Base-by-base conservation (phyloP, 1,140 invertebrate genomes). In the Mamestra configurata region DNA sequence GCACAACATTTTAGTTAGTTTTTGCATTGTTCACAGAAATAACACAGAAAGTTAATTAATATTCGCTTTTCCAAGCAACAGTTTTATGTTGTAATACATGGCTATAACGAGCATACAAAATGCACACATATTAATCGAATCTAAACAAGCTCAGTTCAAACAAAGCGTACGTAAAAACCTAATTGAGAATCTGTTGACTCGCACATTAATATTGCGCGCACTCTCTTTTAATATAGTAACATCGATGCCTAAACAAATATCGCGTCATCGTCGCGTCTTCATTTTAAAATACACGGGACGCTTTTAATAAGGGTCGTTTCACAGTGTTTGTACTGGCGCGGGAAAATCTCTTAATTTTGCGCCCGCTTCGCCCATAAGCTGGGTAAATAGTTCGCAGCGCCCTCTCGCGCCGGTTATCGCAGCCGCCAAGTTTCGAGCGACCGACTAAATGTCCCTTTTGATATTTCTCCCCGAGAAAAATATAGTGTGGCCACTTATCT, bases 301-400 rank as follows among this genome's bases (percentile, higher is more conserved):
- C 77, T 80, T 90, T 89, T 89, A 93, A 90, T 92, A 93, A 92
- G 89, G 89, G 89, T 88, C 86, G 89, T 88, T 89, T 79, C 83
- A 80, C 83, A 84, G 83, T 92, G 90, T 92, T 91, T 91, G 85
- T 88, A 85, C 82, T 87, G 83, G 81, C 82, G 80, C 84, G 79
- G 82, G 77, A 84, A 77, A 90, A 93, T 92, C 90, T 92, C 90
- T 93, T 92, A 92, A 93, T 93, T 93, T 93, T 77, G 86, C 89
- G 80, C 86, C 81, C 76, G 88, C 80, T 86, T 87, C 84, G 81
- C 79, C 57, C 84, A 85, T 89, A 90, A 89, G 89, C 87, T 87
- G 76, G 59, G 89, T 87, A 90, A 92, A 92, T 90, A 90, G 85
- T 90, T 85, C 84, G 51, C 55, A 37, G 77, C 81, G 72, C 84